Base-by-base conservation (phyloP, 2,113 vertebrate genomes). In the Silurus meridionalis region DNA sequence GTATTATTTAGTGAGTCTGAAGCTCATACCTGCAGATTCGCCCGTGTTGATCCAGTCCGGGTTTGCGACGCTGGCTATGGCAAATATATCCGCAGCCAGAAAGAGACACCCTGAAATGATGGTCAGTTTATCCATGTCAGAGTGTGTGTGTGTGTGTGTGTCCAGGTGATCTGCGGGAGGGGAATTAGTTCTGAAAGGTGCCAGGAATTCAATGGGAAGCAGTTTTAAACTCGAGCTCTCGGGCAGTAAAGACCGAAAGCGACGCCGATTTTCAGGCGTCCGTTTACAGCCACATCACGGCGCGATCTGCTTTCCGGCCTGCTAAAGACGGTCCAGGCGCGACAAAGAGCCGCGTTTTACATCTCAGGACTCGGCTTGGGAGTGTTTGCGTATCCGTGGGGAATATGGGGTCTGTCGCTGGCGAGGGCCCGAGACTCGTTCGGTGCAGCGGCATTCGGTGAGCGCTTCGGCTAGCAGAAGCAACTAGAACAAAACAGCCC, bases 31-130 rank as follows among this genome's bases (percentile, higher is more conserved):
- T 94, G 97, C 97, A 84, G 97, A 97, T 94, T 98, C 97, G 89
- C 97, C 97, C 63, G 97, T 99, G 97, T 99, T 99, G 96, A 99
- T 98, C 97, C 97, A 99, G 95, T 99, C 97, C 60, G 97, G 97
- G 93, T 99, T 99, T 84, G 97, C 97, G 92, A 99, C 97, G 93
- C 97, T 99, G 92, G 97, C 97, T 93, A 99, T 98, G 91, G 97
- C 97, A 94, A 99, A 99, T 92, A 99, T 98, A 95, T 99, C 97
- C 88, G 97, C 97, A 85, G 97, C 97, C 96, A 99, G 95, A 92
- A 99, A 99, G 91, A 99, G 96, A 94, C 97, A 99, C 94, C 97
- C 97, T 96, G 97, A 98, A 95, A 99, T 98, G 90, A 98, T 97
- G 91, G 97, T 99, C 88, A 99, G 96, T 95, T 98, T 98, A 97